phyloP scores from a whole-genome alignment of 2,888 invertebrate genomes.

The Corbicula japonica region DNA sequence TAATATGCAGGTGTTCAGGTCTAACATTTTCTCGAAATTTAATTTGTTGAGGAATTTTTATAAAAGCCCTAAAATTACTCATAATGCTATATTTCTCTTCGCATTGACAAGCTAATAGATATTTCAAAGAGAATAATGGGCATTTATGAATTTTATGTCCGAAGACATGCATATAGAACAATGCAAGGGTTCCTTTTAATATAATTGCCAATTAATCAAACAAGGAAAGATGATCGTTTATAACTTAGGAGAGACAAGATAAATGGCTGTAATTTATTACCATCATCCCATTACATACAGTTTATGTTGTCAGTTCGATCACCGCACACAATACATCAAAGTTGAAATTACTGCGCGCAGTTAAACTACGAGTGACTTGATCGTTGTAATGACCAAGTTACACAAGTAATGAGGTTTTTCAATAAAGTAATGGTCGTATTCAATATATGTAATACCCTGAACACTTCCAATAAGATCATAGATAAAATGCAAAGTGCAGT shows the following conservation, averaged over 20 bases:
- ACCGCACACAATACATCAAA: slow-evolving; percentile 66
- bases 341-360: slow-evolving; percentile 43
- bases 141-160: slow-evolving; percentile 45
- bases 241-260: slow-evolving; percentile 57
- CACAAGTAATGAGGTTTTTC: slow-evolving; percentile 31
- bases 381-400: slow-evolving; percentile 26
- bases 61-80: slow-evolving; percentile 18
- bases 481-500: slow-evolving; percentile 48
- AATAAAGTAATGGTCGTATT: slow-evolving; percentile 39
- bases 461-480: slow-evolving; percentile 37
- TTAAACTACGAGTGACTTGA: slow-evolving; percentile 49
- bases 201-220: slow-evolving; percentile 64
- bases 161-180: slow-evolving; percentile 38
- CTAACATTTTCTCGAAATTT: slow-evolving; percentile 13
- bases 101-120: slow-evolving; percentile 40
- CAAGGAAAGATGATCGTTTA: slow-evolving; percentile 58
- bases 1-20: slow-evolving; percentile 17
- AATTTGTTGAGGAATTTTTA: slow-evolving; percentile 19
- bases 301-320: slow-evolving; percentile 61
- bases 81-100: slow-evolving; percentile 10
- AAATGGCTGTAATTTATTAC: slow-evolving; percentile 67
- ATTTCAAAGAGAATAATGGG: slow-evolving; percentile 42
- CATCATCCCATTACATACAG: slow-evolving; percentile 57
- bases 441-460: slow-evolving; percentile 38
- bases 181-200: slow-evolving; percentile 46